Evolutionary conservation across 2,888 invertebrate genomes (phyloP).

Genomic region (Dascillus cervinus): DNA sequence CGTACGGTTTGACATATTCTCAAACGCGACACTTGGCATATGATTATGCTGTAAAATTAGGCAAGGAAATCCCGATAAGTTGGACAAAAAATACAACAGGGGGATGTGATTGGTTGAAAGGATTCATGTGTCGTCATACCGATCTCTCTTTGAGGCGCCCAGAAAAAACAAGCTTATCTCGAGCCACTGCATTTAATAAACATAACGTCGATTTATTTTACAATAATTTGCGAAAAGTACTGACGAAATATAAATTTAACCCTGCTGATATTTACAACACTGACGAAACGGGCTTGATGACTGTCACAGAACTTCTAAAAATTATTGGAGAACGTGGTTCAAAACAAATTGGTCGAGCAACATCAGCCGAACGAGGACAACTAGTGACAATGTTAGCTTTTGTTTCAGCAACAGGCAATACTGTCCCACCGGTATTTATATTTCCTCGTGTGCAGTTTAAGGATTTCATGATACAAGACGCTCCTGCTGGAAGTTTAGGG

Average conservation of each 20-base stretch:
- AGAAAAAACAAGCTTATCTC: slow-evolving; percentile 6
- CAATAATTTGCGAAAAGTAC: slow-evolving; percentile 2
- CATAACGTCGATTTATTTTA: slow-evolving; percentile 6
- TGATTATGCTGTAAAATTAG: slow-evolving; percentile 6
- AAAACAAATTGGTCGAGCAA: slow-evolving; percentile 6
- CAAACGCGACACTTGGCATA: slow-evolving; percentile 7
- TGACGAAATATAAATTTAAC: slow-evolving; percentile 2
- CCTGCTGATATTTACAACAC: slow-evolving; percentile 9
- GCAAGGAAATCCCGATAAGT: slow-evolving; percentile 1
- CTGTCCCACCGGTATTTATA: slow-evolving; percentile 13
- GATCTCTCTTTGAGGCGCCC: slow-evolving; percentile 4
- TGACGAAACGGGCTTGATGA: slow-evolving; percentile 9
- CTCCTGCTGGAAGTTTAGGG: slow-evolving; percentile 9
- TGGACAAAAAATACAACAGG: slow-evolving; percentile 2
- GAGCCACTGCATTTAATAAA: slow-evolving; percentile 7
- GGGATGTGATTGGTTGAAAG: slow-evolving; percentile 1
- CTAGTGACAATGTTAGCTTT: slow-evolving; percentile 9
- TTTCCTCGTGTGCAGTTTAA: slow-evolving; percentile 11
- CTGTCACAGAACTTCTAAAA: slow-evolving; percentile 3
- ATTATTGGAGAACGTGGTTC: slow-evolving; percentile 7
- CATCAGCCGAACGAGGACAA: slow-evolving; percentile 7
- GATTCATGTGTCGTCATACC: slow-evolving; percentile 1
- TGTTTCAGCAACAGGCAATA: slow-evolving; percentile 6
- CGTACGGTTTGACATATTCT: slow-evolving; percentile 7
- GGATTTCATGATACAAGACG: slow-evolving; percentile 11